Percentiles rank a stretch among this genome's conserved stretches.
These are phyloP conservation scores for Aricia agestis DNA, from an alignment of 1,140 invertebrate species.

Conservation along the genomic window DNA sequence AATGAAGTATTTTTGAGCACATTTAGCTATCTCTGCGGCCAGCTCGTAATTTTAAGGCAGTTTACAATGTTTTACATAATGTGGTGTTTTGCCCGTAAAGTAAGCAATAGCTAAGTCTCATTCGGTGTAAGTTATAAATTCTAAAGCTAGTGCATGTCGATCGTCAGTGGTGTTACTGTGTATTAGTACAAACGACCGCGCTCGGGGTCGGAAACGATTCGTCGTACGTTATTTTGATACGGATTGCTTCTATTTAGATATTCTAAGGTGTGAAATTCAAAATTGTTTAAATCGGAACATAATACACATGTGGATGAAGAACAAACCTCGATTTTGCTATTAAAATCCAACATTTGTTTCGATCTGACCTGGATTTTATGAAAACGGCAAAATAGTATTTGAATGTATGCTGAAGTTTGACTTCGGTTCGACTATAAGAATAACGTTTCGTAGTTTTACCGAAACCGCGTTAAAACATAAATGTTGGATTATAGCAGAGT, in stretches of 20 bases:
- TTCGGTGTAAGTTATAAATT: constrained; percentile 47
- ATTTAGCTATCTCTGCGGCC: neutral
- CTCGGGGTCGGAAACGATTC: constrained; percentile 32
- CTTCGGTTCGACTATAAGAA: too few species aligned
- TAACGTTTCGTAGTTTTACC: too few species aligned
- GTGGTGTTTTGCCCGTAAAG: constrained; percentile 42
- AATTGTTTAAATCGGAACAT: constrained; percentile 30
- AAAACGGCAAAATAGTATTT: too few species aligned
- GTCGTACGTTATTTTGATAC: constrained; percentile 64
- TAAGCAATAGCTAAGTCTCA: constrained; percentile 56
- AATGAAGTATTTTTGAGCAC: neutral
- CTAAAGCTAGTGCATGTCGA: constrained; percentile 48
- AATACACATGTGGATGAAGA: neutral
- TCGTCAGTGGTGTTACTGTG: constrained; percentile 53
- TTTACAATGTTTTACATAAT: constrained; percentile 34
- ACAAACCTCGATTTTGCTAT: too few species aligned
- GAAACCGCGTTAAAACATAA: too few species aligned
- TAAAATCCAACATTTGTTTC: too few species aligned
- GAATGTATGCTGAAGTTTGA: too few species aligned
- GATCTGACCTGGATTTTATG: too few species aligned
- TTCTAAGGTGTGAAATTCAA: constrained; percentile 35
- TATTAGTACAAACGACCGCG: constrained; percentile 66
- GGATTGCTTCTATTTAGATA: constrained; percentile 46
- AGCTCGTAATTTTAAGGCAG: constrained; percentile 1
- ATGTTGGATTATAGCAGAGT: too few species aligned